Conservation (phyloP, 2,797 vertebrate species). For the Tauraco hartlaubi region DNA sequence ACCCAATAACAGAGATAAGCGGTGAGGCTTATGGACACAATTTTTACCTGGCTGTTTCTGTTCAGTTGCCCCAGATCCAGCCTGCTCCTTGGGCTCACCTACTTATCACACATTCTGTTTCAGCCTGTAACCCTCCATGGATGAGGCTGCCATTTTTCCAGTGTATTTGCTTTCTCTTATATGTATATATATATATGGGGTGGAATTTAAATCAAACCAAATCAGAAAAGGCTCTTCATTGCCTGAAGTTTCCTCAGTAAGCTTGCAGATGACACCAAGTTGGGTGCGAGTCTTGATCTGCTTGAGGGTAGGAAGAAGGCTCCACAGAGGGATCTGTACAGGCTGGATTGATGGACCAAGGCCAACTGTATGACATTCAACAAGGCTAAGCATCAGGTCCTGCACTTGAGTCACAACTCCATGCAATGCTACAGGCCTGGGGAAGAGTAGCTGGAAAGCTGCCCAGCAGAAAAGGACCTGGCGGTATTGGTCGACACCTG, state of each 20-base stretch:
- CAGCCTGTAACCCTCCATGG: neutral
- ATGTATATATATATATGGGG: accelerated
- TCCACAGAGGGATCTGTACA: too few relatives aligned
- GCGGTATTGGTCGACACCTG: too few relatives aligned
- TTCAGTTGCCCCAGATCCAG: neutral
- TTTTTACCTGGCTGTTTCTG: neutral
- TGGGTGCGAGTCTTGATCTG: too few relatives aligned
- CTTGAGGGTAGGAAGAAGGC: too few relatives aligned
- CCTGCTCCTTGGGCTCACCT: neutral
- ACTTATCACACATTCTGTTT: neutral
- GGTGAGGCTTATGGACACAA: neutral
- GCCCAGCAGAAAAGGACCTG: too few relatives aligned
- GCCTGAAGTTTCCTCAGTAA: neutral
- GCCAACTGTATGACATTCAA: too few relatives aligned
- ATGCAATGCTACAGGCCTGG: too few relatives aligned
- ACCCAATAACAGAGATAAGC: neutral
- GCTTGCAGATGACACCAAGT: too few relatives aligned
- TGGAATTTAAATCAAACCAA: neutral
- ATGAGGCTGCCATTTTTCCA: neutral
- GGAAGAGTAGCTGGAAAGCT: too few relatives aligned
- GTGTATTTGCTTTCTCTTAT: neutral
- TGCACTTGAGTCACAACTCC: too few relatives aligned
- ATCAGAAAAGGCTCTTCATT: neutral
- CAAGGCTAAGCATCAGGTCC: too few relatives aligned
- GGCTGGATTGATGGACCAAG: too few relatives aligned